Evolutionary conservation across 37 sponge, comb jelly and placozoan species (phyloP), one percentile per base, ranked within the genome.

Genomic region (Lycopodina hypogea): DNA sequence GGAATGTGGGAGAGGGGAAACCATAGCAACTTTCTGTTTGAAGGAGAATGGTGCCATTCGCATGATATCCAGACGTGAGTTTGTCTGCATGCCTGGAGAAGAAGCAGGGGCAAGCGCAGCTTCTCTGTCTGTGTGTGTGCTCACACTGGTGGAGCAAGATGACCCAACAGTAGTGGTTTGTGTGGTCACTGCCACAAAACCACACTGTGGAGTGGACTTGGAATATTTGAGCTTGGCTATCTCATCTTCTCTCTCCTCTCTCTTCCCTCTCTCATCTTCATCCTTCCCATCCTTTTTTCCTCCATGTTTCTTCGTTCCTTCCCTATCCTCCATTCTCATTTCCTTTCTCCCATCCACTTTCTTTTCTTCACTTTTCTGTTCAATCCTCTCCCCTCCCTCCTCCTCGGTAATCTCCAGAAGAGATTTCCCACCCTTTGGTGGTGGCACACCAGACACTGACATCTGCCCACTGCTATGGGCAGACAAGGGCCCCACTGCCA

Each of bases 1-100:
- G 38, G 62, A 39, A 7, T 76, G 76, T 8, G 41, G 63, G 26
- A 52, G 62, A 35, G 76, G 61, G 22, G 63, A 24, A 12, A 59
- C 62, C 61, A 36, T 59, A 24, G 62, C 76, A 24, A 76, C 62
- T 21, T 39, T 42, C 28, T 59, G 74, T 12, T 73, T 73, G 11
- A 73, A 45, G 14, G 51, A 42, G 74, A 73, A 73, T 32, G 74
- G 74, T 11, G 32, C 29, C 42, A 73, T 33, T 1, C 48, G 53
- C 8, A 73, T 35, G 41, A 1, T 23, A 6, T 21, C 48, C 48
- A 45, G 45, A 2, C 4, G 42, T 12, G 48, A 9, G 48, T 4
- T 45, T 12, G 48, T 45, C 9, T 4, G 48, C 4, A 9, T 12
- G 48, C 9, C 48, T 12, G 48, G 9, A 9, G 48, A 45, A 9